phyloP scores from a whole-genome alignment of 2,113 vertebrate species.

The Python bivittatus region DNA sequence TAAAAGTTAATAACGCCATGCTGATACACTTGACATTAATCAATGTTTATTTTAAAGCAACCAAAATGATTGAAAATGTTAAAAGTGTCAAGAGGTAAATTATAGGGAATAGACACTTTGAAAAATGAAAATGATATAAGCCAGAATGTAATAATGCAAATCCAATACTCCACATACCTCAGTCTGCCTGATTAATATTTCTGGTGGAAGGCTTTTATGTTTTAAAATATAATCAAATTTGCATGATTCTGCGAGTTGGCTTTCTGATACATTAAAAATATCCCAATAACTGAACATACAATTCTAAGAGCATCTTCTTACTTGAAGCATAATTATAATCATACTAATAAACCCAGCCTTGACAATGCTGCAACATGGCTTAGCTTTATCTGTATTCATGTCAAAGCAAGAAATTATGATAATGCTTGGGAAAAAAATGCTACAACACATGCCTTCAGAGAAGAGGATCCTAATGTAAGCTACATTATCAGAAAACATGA shows the following conservation, averaged over 20 bases:
- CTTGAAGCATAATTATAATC: slow-evolving; percentile 12
- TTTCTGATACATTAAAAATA: slow-evolving; percentile 55
- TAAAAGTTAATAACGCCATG: slow-evolving; percentile 61
- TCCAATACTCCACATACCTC: slow-evolving; percentile 40
- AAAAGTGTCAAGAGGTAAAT: slow-evolving; percentile 61
- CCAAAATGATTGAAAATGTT: slow-evolving; percentile 65
- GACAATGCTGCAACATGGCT: slow-evolving; percentile 20
- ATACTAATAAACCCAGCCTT: not conserved
- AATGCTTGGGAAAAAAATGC: not conserved
- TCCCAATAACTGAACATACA: slow-evolving; percentile 39
- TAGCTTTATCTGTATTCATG: slow-evolving; percentile 18
- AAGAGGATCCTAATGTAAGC: not conserved
- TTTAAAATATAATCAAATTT: slow-evolving; percentile 54
- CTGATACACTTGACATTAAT: slow-evolving; percentile 64
- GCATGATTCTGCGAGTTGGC: slow-evolving; percentile 41
- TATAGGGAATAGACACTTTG: slow-evolving; percentile 60
- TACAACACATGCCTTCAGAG: not conserved
- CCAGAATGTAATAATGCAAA: slow-evolving; percentile 49
- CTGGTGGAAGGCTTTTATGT: slow-evolving; percentile 49
- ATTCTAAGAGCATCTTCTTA: slow-evolving; percentile 28
- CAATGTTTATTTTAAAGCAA: slow-evolving; percentile 70
- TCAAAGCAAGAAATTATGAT: slow-evolving; percentile 4
- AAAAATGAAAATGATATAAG: slow-evolving; percentile 64
- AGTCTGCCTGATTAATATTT: slow-evolving; percentile 59
- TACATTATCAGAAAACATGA: slow-evolving; percentile 8